phyloP scores from a whole-genome alignment of 2,797 vertebrate species.

The Mycteria americana region DNA sequence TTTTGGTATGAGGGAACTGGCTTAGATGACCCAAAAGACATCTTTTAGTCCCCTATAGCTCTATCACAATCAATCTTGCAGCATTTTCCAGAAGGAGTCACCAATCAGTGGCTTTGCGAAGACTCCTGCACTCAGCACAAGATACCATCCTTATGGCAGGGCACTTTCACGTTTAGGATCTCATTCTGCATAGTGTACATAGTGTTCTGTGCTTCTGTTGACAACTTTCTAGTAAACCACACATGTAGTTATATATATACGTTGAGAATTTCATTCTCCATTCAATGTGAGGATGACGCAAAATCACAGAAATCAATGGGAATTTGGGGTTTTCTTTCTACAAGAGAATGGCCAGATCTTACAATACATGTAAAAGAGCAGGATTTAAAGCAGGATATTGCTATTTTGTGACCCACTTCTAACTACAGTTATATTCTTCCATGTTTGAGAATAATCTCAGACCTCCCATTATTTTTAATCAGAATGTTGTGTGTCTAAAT shows the following conservation, averaged over 20 bases:
- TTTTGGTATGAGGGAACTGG: background rate
- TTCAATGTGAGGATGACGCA: background rate
- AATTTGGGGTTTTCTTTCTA: background rate
- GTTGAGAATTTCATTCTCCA: background rate
- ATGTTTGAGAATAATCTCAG: background rate
- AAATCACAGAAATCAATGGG: background rate
- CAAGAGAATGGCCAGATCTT: background rate
- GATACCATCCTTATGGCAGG: background rate
- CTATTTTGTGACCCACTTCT: background rate
- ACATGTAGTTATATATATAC: background rate
- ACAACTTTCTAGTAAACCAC: background rate
- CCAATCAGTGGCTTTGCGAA: background rate
- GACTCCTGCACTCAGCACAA: background rate
- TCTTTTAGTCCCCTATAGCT: background rate
- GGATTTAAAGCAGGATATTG: background rate
- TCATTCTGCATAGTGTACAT: background rate
- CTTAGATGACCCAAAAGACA: background rate
- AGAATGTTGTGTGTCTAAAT: background rate
- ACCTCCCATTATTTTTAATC: background rate
- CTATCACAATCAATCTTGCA: background rate
- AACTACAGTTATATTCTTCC: background rate
- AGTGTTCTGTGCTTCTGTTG: background rate
- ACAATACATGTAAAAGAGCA: background rate
- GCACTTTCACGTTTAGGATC: background rate
- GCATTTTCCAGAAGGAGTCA: background rate